A percentile compares a stretch with the other conserved stretches of the same genome.
These are phyloP conservation scores for Xiphias gladius DNA, from an alignment of 2,113 vertebrate genomes.

Conservation along the genomic window DNA sequence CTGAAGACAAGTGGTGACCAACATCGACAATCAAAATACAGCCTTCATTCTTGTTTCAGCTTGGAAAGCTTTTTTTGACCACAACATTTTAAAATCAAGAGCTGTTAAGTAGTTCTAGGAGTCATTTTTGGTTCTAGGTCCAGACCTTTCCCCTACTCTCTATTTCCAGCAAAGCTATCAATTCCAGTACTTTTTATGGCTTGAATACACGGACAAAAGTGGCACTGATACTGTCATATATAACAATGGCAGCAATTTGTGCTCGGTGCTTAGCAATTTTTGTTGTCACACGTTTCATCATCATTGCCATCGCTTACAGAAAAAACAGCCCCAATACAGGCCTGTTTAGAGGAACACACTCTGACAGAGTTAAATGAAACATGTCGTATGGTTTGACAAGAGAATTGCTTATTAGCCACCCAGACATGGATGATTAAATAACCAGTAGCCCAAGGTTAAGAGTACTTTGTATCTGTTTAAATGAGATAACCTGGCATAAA, in stretches of 20 bases:
- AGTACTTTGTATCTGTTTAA: conserved; percentile 51
- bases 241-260: conserved; percentile 37
- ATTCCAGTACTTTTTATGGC: conserved; percentile 10
- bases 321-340: conserved; percentile 38
- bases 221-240: conserved; percentile 4
- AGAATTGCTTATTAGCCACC: conserved; percentile 59
- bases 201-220: conserved; percentile 19
- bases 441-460: conserved; percentile 25
- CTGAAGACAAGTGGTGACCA: conserved; percentile 33
- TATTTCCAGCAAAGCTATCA: conserved; percentile 12
- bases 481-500: conserved; percentile 28
- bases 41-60: not conserved
- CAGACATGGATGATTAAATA: conserved; percentile 55
- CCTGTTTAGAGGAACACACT: conserved; percentile 49
- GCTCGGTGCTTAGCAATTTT: conserved; percentile 37
- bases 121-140: not conserved
- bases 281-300: conserved; percentile 64
- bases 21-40: conserved; percentile 1
- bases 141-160: conserved; percentile 8
- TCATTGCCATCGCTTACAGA: conserved; percentile 49
- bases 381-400: conserved; percentile 50
- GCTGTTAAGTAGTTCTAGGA: not conserved
- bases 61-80: not conserved
- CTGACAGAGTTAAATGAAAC: conserved; percentile 65
- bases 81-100: conserved; percentile 6